A percentile compares a stretch with the other conserved stretches of the same genome.
These are phyloP conservation scores for Desmodus rotundus DNA, from an alignment of 2,113 vertebrate species.

Conservation along the genomic window DNA sequence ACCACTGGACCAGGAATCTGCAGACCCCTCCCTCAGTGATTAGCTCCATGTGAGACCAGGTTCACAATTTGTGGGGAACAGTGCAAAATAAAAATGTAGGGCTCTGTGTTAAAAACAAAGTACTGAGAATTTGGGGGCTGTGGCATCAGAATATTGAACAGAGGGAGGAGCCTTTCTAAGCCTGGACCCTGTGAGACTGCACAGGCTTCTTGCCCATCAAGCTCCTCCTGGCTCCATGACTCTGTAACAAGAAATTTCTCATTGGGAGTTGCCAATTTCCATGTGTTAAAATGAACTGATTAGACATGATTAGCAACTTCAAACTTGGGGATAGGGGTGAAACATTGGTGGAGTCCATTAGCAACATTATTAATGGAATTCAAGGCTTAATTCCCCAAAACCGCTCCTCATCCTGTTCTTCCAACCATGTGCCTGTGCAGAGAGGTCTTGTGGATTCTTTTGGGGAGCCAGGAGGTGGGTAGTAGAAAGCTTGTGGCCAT, in stretches of 20 bases:
- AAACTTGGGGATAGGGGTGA: too few relatives aligned
- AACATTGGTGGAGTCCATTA: background rate
- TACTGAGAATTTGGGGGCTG: background rate
- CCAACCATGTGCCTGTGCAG: background rate
- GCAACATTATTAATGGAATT: background rate
- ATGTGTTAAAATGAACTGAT: background rate
- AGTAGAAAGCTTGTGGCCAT: background rate
- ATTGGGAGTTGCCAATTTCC: background rate
- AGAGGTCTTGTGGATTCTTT: background rate
- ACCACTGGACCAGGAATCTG: background rate
- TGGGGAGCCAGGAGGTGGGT: background rate
- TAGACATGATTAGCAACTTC: background rate
- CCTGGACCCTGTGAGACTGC: rapidly evolving
- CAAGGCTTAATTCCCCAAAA: background rate
- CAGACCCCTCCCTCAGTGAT: background rate
- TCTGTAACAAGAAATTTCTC: background rate
- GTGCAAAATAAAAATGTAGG: background rate
- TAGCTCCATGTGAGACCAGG: background rate
- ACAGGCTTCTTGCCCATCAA: background rate
- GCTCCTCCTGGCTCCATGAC: background rate
- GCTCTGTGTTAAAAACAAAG: background rate
- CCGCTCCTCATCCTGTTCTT: background rate
- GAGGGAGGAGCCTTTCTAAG: background rate
- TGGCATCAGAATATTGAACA: background rate
- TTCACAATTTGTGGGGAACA: background rate